Percentiles rank a stretch among this genome's conserved stretches.
These are phyloP conservation scores for Stratiolaelaps scimitus DNA, from an alignment of 1,140 invertebrate genomes.

Conservation along the genomic window DNA sequence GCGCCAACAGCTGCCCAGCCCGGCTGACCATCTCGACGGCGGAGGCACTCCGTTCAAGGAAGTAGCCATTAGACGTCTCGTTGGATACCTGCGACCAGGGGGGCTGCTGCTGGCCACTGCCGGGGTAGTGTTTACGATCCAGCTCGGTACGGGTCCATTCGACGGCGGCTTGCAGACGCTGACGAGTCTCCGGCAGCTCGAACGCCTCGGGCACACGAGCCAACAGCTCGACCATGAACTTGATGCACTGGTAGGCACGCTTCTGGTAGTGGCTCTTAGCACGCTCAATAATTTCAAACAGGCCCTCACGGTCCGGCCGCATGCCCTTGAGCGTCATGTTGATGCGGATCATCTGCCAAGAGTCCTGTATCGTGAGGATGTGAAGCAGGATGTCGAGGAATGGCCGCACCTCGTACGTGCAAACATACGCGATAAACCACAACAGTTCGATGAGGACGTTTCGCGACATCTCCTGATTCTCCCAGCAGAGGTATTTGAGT, in stretches of 20 bases:
- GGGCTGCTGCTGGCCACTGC: constrained; percentile 23
- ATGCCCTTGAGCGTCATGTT: constrained; percentile 80
- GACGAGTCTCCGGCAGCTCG: constrained; percentile 59
- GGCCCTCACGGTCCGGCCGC: constrained; percentile 75
- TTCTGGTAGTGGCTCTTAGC: constrained; percentile 92
- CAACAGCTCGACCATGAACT: constrained; percentile 81
- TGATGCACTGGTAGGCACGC: constrained; percentile 89
- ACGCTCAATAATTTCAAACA: constrained; percentile 80
- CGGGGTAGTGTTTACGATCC: constrained; percentile 45
- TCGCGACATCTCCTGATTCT: constrained; percentile 82
- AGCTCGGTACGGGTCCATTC: constrained; percentile 91
- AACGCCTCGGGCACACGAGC: constrained; percentile 59
- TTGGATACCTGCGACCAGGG: constrained; percentile 51
- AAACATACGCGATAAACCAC: constrained; percentile 77
- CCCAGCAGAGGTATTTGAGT: constrained; percentile 74
- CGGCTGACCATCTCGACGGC: constrained; percentile 43
- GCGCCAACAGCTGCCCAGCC: constrained; percentile 5
- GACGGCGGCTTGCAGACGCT: constrained; percentile 63
- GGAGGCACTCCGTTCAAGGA: constrained; percentile 80
- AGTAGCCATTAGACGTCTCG: constrained; percentile 87
- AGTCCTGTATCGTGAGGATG: constrained; percentile 78
- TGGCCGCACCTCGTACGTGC: constrained; percentile 80
- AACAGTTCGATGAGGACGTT: constrained; percentile 73
- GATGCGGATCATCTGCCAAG: constrained; percentile 84
- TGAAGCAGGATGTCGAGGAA: constrained; percentile 77